These are phyloP conservation scores for Achatina immaculata DNA, from an alignment of 1,140 invertebrate genomes.

Conservation along the genomic window DNA sequence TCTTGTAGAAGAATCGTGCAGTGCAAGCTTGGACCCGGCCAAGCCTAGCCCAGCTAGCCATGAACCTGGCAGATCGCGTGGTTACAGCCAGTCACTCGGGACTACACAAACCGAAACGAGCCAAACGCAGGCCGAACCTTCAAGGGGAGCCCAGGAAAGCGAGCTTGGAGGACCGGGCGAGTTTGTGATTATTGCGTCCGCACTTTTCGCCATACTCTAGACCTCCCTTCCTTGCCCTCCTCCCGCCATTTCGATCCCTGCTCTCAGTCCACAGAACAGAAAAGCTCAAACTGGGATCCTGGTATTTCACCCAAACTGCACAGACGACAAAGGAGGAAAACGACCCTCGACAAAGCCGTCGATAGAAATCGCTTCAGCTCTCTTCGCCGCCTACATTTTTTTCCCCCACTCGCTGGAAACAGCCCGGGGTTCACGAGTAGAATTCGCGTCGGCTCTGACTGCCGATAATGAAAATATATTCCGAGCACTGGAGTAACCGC, in stretches of 20 bases:
- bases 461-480: neutral
- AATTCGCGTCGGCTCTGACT: neutral
- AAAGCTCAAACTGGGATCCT: neutral
- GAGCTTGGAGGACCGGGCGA: neutral
- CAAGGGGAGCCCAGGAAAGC: constrained; percentile 26
- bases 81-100: neutral
- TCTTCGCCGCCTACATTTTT: neutral
- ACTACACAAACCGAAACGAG: neutral
- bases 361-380: neutral
- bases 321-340: neutral
- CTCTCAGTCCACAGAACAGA: neutral
- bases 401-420: neutral
- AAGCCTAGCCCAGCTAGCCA: too few species aligned
- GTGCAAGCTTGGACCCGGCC: neutral
- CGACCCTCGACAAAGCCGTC: neutral
- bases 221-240: neutral
- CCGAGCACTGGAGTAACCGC: too few species aligned
- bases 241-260: neutral
- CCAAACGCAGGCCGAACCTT: constrained; percentile 11
- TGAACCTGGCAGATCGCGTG: neutral
- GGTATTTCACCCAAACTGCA: neutral
- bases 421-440: neutral
- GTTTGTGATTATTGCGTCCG: neutral
- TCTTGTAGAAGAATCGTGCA: neutral
- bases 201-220: neutral